phyloP scores from a whole-genome alignment of 1,140 invertebrate species.

The Atta texana region DNA sequence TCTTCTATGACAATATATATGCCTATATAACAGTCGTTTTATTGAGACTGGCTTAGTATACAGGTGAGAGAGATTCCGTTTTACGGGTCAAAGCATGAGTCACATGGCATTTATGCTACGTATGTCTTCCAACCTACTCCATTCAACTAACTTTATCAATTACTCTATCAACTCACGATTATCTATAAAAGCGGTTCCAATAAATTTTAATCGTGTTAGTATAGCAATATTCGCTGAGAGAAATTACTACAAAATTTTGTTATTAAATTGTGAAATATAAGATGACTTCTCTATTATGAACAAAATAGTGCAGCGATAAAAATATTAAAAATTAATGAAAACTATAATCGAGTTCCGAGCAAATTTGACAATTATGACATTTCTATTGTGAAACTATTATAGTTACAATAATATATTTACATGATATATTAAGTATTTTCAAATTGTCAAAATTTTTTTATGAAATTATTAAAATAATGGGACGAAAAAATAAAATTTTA shows the following conservation, averaged over 20 bases:
- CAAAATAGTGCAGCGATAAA: not conserved
- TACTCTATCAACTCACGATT: not conserved
- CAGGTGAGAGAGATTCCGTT: constrained; percentile 9
- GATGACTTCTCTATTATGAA: not conserved
- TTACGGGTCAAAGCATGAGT: constrained; percentile 40
- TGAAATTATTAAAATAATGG: not conserved
- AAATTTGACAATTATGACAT: not conserved
- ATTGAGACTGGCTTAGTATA: not conserved
- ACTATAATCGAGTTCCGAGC: not conserved
- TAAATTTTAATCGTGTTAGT: constrained; percentile 1
- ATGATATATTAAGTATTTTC: not conserved
- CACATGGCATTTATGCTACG: constrained; percentile 13
- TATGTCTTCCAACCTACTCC: not conserved
- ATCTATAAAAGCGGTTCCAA: not conserved
- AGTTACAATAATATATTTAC: not conserved
- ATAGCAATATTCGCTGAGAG: not conserved
- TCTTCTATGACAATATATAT: not conserved
- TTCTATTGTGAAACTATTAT: not conserved
- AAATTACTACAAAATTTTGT: not conserved
- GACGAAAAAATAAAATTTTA: not conserved
- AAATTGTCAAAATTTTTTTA: not conserved
- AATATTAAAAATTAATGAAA: not conserved
- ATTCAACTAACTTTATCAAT: not conserved
- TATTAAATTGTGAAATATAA: not conserved
- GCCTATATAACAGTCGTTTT: not conserved